Conservation (phyloP, 2,888 invertebrate genomes). For the Cryptophagus acutangulus region DNA sequence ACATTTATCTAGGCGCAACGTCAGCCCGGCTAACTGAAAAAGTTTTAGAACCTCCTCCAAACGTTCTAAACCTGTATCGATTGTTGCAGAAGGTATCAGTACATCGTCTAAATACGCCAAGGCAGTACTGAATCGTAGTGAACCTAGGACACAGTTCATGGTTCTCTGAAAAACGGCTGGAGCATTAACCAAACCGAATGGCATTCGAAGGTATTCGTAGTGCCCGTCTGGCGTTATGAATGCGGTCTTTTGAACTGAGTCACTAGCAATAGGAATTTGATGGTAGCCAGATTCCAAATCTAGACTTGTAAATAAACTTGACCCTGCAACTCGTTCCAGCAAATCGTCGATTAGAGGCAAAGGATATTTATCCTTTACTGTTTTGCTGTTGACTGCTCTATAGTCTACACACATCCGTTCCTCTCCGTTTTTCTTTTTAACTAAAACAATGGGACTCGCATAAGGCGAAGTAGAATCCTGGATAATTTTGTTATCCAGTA, state of each 20-base stretch:
- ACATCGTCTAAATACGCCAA: constrained; percentile 25
- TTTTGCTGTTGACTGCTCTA: constrained; percentile 33
- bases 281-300: constrained; percentile 34
- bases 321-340: constrained; percentile 26
- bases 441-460: constrained; percentile 17
- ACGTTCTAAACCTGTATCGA: constrained; percentile 13
- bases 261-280: constrained; percentile 32
- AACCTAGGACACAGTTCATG: constrained; percentile 10
- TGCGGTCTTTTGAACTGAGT: constrained; percentile 33
- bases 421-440: constrained; percentile 26
- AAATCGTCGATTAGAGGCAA: constrained; percentile 36
- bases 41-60: constrained; percentile 14
- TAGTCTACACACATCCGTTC: constrained; percentile 31
- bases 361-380: constrained; percentile 34
- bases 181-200: constrained; percentile 38
- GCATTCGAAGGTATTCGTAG: constrained; percentile 35
- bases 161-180: constrained; percentile 36
- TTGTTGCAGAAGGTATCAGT: constrained; percentile 15
- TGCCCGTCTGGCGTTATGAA: constrained; percentile 36
- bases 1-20: constrained; percentile 20
- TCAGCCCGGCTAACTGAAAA: constrained; percentile 14
- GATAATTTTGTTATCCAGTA: constrained; percentile 2
- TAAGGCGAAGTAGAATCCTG: constrained; percentile 3
- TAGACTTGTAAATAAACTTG: constrained; percentile 30
- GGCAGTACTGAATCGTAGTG: constrained; percentile 10